Percentiles rank a stretch among this genome's conserved stretches.
These are phyloP conservation scores for honey bee (Apis mellifera) DNA, from an alignment of 1,140 invertebrate species.

Conservation along the genomic window DNA sequence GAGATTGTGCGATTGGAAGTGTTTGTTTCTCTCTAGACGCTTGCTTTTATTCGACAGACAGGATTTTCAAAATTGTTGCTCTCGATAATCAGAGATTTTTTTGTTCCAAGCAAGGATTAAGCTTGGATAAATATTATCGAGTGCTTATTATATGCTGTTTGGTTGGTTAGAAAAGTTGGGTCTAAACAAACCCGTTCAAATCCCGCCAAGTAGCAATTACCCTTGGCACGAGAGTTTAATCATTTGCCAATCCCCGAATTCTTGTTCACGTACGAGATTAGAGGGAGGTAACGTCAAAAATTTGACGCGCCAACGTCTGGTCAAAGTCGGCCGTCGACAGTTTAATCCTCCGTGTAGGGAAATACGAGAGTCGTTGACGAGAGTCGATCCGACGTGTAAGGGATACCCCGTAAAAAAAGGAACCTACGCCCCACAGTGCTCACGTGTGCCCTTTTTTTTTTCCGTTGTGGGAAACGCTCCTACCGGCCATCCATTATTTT, in stretches of 20 bases:
- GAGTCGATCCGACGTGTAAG: constrained; percentile 68
- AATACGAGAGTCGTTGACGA: constrained; percentile 64
- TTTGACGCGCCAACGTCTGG: constrained; percentile 4
- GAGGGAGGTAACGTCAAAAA: constrained; percentile 1
- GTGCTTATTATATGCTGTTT: no score
- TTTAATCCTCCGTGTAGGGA: constrained; percentile 69
- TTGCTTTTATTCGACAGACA: no score
- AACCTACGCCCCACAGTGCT: constrained; percentile 26
- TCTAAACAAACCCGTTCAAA: background rate
- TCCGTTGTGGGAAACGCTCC: constrained; percentile 69
- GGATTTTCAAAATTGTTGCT: no score
- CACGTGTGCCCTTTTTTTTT: constrained; percentile 65
- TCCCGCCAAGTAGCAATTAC: background rate
- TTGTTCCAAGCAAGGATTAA: no score
- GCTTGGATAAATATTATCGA: no score
- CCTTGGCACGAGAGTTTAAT: constrained; percentile 1
- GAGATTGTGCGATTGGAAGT: no score
- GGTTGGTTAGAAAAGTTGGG: background rate
- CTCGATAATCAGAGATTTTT: no score
- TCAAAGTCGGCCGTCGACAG: constrained; percentile 49
- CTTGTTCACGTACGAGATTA: background rate
- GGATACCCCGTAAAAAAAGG: constrained; percentile 62
- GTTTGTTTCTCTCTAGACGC: no score
- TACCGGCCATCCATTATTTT: constrained; percentile 16
- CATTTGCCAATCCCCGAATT: background rate